Evolutionary conservation across 2,888 invertebrate genomes (phyloP).

Genomic region (Thereva nobilitata): DNA sequence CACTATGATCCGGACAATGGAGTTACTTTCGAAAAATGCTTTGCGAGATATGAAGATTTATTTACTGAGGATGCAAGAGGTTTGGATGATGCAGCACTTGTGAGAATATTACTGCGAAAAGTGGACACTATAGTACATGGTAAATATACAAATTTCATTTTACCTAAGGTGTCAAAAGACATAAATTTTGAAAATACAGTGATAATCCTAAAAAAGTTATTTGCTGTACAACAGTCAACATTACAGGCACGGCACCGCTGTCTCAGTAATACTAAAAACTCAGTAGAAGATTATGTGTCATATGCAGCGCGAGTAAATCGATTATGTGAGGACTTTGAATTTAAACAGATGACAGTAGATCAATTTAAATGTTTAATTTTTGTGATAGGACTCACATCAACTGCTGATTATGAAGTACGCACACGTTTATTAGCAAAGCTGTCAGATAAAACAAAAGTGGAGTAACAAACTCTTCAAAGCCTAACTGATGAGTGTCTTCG

Average conservation of each 20-base stretch:
- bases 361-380: conserved; percentile 44
- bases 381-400: conserved; percentile 40
- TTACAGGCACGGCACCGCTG: neutral
- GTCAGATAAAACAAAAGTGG: no score
- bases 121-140: conserved; percentile 26
- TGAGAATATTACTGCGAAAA: conserved; percentile 33
- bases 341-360: conserved; percentile 38
- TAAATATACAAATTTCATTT: conserved; percentile 24
- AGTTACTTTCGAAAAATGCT: no score
- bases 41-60: no score
- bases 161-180: conserved; percentile 9
- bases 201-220: neutral
- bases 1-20: no score
- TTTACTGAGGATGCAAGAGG: no score
- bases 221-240: neutral
- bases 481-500: no score
- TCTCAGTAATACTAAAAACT: neutral
- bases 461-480: no score
- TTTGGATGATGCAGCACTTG: no score
- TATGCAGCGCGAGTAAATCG: conserved; percentile 40
- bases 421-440: conserved; percentile 40
- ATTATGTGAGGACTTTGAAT: conserved; percentile 40
- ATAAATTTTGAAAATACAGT: neutral
- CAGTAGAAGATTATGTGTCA: conserved; percentile 23
- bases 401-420: conserved; percentile 40